Conservation (phyloP, 1,140 invertebrate species). For the Probaryconus sp. region DNA sequence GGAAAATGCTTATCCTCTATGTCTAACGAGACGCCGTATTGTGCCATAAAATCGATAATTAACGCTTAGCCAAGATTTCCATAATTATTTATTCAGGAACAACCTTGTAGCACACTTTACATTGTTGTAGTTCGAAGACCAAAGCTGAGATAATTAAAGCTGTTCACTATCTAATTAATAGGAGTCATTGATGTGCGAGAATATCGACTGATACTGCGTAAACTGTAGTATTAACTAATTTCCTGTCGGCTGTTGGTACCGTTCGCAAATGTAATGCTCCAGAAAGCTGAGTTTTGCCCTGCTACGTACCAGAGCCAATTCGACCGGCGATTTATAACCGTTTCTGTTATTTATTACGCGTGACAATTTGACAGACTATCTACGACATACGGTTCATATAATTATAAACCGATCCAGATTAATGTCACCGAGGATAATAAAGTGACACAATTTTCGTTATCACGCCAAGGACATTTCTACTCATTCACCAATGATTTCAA, state of each 20-base stretch:
- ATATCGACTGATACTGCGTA: constrained; percentile 6
- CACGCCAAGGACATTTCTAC: too few species aligned
- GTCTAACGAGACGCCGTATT: too few species aligned
- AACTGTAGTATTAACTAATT: constrained; percentile 22
- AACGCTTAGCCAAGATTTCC: constrained; percentile 5
- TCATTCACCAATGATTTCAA: background rate
- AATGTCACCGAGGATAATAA: too few species aligned
- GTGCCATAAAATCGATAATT: constrained; percentile 5
- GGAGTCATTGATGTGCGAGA: constrained; percentile 31
- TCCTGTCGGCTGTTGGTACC: background rate
- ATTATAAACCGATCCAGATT: constrained; percentile 17
- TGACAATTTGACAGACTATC: background rate
- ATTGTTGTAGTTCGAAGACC: constrained; percentile 17
- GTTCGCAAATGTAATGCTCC: constrained; percentile 1
- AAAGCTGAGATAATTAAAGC: constrained; percentile 23
- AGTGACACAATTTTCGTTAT: too few species aligned
- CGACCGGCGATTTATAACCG: background rate
- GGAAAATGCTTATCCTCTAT: too few species aligned
- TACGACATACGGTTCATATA: background rate
- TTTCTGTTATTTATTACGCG: constrained; percentile 18
- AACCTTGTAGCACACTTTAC: background rate
- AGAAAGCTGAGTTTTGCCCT: background rate
- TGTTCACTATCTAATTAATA: constrained; percentile 21
- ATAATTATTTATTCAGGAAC: constrained; percentile 23
- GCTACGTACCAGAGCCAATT: background rate